A percentile compares a stretch with the other conserved stretches of the same genome.
Conservation (phyloP, 1,140 invertebrate species). For the Ganaspis sp. region DNA sequence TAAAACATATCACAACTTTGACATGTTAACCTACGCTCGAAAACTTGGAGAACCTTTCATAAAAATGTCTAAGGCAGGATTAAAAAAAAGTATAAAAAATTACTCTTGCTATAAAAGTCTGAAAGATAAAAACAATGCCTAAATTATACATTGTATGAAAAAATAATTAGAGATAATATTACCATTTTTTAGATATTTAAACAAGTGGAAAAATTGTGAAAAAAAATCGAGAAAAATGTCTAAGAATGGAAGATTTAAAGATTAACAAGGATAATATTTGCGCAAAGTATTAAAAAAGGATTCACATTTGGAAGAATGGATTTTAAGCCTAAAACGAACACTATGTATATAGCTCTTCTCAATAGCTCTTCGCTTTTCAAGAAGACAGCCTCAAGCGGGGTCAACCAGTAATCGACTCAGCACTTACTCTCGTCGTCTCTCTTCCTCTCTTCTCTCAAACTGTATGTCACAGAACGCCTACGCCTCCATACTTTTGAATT, state of each 20-base stretch:
- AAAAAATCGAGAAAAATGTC: too few species aligned
- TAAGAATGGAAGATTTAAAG: not conserved
- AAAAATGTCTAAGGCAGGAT: too few species aligned
- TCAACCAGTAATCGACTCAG: conserved; percentile 29
- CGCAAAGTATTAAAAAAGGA: conserved; percentile 9
- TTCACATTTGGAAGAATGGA: not conserved
- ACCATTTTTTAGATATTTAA: too few species aligned
- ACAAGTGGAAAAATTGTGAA: too few species aligned
- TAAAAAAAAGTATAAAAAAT: too few species aligned
- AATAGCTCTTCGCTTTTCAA: conserved; percentile 26
- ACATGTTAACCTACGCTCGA: too few species aligned
- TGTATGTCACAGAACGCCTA: conserved; percentile 17
- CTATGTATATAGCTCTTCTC: not conserved
- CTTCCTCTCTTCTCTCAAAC: conserved; percentile 16
- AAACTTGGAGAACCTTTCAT: too few species aligned
- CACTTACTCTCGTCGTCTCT: not conserved
- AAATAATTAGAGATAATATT: too few species aligned
- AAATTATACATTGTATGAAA: too few species aligned
- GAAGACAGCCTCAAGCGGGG: conserved; percentile 22
- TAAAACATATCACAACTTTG: too few species aligned
- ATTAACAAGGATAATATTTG: not conserved
- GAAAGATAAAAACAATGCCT: too few species aligned
- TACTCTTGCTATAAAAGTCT: too few species aligned
- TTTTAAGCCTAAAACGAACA: conserved; percentile 8
- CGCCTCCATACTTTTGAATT: not conserved